Evolutionary conservation across 2,797 vertebrate genomes (phyloP), one percentile per base, ranked within the genome.

Genomic region (Acipenser ruthenus): DNA sequence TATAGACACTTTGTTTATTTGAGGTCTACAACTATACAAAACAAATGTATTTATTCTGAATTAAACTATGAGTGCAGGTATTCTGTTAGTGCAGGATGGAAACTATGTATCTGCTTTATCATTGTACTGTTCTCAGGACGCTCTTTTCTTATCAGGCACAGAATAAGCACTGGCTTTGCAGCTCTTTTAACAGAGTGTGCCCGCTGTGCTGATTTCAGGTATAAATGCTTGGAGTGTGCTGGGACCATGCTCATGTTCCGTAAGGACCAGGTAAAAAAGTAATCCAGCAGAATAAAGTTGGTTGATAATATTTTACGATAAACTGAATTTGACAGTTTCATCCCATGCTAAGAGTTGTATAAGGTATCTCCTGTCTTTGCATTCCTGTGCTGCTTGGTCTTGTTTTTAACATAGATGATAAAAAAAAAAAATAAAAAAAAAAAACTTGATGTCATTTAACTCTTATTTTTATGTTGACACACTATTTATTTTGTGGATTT

Each of bases 1-100:
- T 78, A 82, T 74, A 81, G 84, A 86, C 79, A 81, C 81, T 83
- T 81, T 77, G 75, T 82, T 86, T 87, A 83, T 83, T 85, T 83
- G 82, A 80, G 85, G 84, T 82, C 79, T 80, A 73, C 70, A 67
- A 37, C 80, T 78, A 75, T 80, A 82, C 80, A 84, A 77, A 86
- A 82, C 23, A 79, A 75, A 80, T 82, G 76, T 83, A 77, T 78
- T 74, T 86, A 74, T 79, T 76, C 76, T 73, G 82, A 80, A 77
- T 81, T 73, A 82, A 82, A 81, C 80, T 81, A 77, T 82, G 77
- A 74, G 70, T 71, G 67, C 79, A 82, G 80, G 82, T 82, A 81
- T 77, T 75, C 49, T 69, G 68, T 64, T 37, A 37, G 23, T 37
- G 37, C 23, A 37, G 78, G 82, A 83, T 81, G 78, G 76, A 85